These are phyloP conservation scores for Erebia palarica DNA, from an alignment of 2,888 invertebrate genomes.

Conservation along the genomic window DNA sequence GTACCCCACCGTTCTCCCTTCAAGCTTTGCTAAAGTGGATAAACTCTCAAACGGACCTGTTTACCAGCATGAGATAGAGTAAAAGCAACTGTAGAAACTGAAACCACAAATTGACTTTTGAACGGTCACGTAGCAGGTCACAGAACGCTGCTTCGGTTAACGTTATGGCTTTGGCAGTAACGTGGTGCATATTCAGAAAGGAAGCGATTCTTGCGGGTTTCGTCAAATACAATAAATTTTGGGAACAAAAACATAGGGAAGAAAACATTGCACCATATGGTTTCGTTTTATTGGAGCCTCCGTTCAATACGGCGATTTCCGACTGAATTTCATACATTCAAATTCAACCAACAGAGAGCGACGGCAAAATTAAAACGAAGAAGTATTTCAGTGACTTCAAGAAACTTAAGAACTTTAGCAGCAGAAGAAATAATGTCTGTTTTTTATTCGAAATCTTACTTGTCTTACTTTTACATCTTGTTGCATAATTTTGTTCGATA, in stretches of 20 bases:
- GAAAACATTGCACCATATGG: conserved; percentile 47
- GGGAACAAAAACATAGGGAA: conserved; percentile 23
- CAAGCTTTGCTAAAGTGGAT: neutral
- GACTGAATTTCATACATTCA: conserved; percentile 43
- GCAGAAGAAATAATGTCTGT: conserved; percentile 8
- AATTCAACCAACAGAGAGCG: conserved; percentile 44
- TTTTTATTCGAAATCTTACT: neutral
- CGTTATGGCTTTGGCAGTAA: neutral
- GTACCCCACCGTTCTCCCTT: neutral
- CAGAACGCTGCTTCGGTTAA: neutral
- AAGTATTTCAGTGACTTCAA: conserved; percentile 19
- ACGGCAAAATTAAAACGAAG: conserved; percentile 36
- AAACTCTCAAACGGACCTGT: neutral
- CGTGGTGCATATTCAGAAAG: neutral
- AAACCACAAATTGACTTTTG: neutral
- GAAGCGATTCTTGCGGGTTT: neutral
- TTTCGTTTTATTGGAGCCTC: conserved; percentile 57
- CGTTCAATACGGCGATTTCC: conserved; percentile 40
- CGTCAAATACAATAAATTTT: conserved; percentile 1
- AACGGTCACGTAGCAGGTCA: neutral
- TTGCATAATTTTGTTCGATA: neutral
- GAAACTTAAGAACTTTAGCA: conserved; percentile 20
- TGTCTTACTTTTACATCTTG: neutral
- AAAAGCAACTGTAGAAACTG: neutral
- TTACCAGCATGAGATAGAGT: neutral